Conservation (phyloP, 2,113 vertebrate species). For the Tachysurus vachellii region DNA sequence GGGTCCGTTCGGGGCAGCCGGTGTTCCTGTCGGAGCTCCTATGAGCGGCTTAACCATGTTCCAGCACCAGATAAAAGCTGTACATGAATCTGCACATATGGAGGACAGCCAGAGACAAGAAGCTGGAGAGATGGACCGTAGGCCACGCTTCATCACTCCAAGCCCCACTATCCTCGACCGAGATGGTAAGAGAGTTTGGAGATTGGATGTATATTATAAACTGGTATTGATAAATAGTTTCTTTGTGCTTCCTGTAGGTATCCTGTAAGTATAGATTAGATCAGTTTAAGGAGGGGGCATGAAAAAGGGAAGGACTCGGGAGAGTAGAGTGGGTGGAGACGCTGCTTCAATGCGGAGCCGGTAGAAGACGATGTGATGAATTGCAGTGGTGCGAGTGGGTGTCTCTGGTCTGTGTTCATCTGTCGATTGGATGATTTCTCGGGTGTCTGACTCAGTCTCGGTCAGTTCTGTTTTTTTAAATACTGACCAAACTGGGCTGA, state of each 20-base stretch:
- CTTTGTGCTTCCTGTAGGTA: background rate
- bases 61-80: conserved; percentile 93
- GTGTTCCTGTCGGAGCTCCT: conserved; percentile 75
- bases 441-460: conserved; percentile 3
- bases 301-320: background rate
- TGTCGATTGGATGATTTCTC: background rate
- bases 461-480: conserved; percentile 26
- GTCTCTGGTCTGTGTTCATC: background rate
- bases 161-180: conserved; percentile 84
- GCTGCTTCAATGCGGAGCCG: background rate
- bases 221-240: background rate
- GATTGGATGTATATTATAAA: background rate
- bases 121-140: conserved; percentile 82
- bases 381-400: background rate
- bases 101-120: conserved; percentile 94
- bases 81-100: conserved; percentile 87
- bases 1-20: conserved; percentile 80
- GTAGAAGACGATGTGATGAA: background rate
- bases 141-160: conserved; percentile 77
- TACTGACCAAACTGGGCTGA: conserved; percentile 1
- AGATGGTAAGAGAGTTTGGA: conserved; percentile 78
- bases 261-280: background rate
- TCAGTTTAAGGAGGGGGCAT: background rate
- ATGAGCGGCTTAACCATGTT: conserved; percentile 88
- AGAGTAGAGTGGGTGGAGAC: background rate